Percentiles rank a stretch among this genome's conserved stretches.
These are phyloP conservation scores for Prunella himalayana DNA, from an alignment of 2,113 vertebrate species.

Conservation along the genomic window DNA sequence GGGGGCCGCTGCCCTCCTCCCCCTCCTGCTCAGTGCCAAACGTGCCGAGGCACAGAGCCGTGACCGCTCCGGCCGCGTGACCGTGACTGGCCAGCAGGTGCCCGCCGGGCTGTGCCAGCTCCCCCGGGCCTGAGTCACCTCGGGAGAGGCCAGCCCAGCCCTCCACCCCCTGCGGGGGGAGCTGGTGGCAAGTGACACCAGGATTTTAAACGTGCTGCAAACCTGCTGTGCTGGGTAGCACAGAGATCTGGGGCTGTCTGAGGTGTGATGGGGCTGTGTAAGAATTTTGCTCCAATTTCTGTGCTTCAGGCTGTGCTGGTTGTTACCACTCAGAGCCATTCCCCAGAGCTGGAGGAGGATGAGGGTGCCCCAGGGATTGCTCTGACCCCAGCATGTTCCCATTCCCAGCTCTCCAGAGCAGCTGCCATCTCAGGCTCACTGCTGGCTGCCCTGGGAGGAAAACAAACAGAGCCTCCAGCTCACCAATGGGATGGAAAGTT, in stretches of 20 bases:
- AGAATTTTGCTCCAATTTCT: not conserved
- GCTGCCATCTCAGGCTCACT: not conserved
- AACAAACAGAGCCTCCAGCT: slow-evolving; percentile 29
- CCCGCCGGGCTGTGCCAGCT: not conserved
- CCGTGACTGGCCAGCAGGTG: not conserved
- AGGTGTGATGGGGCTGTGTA: not conserved
- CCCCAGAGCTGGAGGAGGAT: not conserved
- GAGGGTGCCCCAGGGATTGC: not conserved
- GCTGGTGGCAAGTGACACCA: accelerated
- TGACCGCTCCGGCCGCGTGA: not conserved
- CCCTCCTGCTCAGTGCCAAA: accelerated
- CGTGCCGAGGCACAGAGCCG: not conserved
- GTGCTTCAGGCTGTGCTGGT: not conserved
- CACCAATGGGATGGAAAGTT: not conserved
- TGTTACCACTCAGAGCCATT: not conserved
- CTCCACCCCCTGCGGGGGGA: accelerated
- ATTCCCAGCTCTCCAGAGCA: not conserved
- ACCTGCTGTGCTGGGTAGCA: not conserved
- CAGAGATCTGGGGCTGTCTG: not conserved
- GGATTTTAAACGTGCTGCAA: not conserved
- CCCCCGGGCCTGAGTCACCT: not conserved
- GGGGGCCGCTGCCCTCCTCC: not conserved
- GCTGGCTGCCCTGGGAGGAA: slow-evolving; percentile 1
- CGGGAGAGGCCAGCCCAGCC: accelerated
- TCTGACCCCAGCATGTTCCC: not conserved